Evolutionary conservation across 37 sponge, comb jelly and placozoan genomes (phyloP).

Genomic region (Diacarnus erythraeanus): DNA sequence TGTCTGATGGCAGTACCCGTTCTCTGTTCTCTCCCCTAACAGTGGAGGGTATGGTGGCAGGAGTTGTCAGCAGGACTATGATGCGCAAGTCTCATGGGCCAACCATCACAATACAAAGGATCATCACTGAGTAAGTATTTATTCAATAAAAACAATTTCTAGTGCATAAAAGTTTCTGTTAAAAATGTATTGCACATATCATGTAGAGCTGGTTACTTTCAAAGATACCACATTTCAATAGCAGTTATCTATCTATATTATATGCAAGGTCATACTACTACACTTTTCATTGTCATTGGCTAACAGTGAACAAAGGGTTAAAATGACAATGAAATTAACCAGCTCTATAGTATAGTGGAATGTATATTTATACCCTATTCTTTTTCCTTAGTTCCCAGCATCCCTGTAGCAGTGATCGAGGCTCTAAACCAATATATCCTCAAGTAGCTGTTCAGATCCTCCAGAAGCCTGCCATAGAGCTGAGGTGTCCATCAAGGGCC

Average conservation of each 20-base stretch:
- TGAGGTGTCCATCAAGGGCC: slow-evolving; percentile 70
- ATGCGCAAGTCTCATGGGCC: slow-evolving; percentile 65
- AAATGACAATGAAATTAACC: too few species aligned
- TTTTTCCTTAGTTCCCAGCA: neutral
- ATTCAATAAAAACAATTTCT: too few species aligned
- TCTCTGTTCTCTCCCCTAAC: slow-evolving; percentile 21
- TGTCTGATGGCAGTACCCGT: slow-evolving; percentile 29
- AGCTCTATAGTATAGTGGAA: neutral
- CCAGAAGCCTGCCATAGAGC: slow-evolving; percentile 38
- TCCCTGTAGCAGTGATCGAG: slow-evolving; percentile 6
- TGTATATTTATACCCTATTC: neutral
- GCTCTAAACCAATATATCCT: slow-evolving; percentile 52
- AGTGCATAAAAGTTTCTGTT: neutral
- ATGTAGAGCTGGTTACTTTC: too few species aligned
- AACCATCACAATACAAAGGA: slow-evolving; percentile 65
- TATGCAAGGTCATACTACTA: too few species aligned
- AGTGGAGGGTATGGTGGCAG: slow-evolving; percentile 35
- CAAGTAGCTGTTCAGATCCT: slow-evolving; percentile 79
- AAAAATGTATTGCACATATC: too few species aligned
- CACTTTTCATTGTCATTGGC: too few species aligned
- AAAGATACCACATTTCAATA: too few species aligned
- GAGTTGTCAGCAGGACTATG: slow-evolving; percentile 65
- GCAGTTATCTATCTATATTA: too few species aligned
- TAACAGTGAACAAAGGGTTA: too few species aligned
- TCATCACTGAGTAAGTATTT: slow-evolving; percentile 41